These are phyloP conservation scores for Pteronotus mesoamericanus DNA, from an alignment of 2,797 vertebrate species.

Conservation along the genomic window DNA sequence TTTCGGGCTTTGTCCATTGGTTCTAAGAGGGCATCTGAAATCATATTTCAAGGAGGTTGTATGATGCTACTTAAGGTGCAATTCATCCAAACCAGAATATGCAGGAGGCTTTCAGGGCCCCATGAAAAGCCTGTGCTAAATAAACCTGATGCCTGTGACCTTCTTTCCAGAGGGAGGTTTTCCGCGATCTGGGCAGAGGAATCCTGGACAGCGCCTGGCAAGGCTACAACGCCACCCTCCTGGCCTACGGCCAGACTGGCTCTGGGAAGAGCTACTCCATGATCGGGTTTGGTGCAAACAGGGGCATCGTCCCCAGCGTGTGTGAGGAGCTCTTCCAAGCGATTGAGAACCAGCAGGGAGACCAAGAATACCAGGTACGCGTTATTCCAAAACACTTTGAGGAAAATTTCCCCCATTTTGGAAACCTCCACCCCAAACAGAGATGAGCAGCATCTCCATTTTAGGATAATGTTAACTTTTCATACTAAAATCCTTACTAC, in stretches of 20 bases:
- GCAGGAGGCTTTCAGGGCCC: not conserved
- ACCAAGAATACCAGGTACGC: slow-evolving; percentile 85
- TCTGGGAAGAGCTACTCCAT: slow-evolving; percentile 92
- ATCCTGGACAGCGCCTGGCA: slow-evolving; percentile 86
- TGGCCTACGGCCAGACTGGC: slow-evolving; percentile 88
- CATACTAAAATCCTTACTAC: not conserved
- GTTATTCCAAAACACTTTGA: not conserved
- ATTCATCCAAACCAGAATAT: not conserved
- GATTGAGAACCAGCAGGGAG: slow-evolving; percentile 81
- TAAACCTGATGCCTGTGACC: not conserved
- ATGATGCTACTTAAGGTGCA: not conserved
- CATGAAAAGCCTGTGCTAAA: not conserved
- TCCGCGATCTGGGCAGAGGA: slow-evolving; percentile 86
- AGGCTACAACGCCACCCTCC: slow-evolving; percentile 89
- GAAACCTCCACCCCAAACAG: not conserved
- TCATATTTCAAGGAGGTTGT: too few species aligned
- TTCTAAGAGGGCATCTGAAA: not conserved
- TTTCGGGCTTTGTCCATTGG: not conserved
- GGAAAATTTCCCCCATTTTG: not conserved
- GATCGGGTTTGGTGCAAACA: slow-evolving; percentile 88
- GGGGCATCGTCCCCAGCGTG: slow-evolving; percentile 87
- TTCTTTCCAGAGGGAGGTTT: slow-evolving; percentile 82
- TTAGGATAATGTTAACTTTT: not conserved
- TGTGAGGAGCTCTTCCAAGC: slow-evolving; percentile 87
- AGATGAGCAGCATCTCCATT: not conserved